These are phyloP conservation scores for Trematocara macrostoma DNA, from an alignment of 2,113 vertebrate genomes.

Conservation along the genomic window DNA sequence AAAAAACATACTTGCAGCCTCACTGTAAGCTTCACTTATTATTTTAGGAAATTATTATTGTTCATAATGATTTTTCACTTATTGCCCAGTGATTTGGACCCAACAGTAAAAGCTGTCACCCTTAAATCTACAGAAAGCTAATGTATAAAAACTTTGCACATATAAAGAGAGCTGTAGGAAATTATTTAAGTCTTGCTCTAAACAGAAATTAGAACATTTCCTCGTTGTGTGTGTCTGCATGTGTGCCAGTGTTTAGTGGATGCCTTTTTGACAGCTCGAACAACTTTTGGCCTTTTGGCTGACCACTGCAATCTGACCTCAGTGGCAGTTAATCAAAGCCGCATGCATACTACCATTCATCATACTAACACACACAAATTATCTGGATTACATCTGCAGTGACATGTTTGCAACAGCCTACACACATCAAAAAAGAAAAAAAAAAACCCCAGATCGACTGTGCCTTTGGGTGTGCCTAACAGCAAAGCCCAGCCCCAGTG, in stretches of 20 bases:
- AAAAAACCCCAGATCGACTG: not conserved
- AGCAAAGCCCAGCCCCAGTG: not conserved
- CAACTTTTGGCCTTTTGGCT: constrained; percentile 16
- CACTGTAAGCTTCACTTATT: not conserved
- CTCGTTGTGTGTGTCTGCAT: not conserved
- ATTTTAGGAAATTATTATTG: not conserved
- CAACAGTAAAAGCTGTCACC: not conserved
- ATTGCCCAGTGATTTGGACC: not conserved
- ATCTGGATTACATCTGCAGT: not conserved
- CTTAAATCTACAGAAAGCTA: not conserved
- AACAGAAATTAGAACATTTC: not conserved
- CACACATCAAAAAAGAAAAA: not conserved
- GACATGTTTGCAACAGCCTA: not conserved
- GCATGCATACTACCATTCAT: constrained; percentile 4
- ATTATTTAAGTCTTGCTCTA: not conserved
- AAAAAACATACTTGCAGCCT: not conserved
- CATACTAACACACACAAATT: not conserved
- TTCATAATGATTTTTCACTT: not conserved
- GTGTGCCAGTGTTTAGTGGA: not conserved
- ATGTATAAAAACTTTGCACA: not conserved
- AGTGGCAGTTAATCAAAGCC: constrained; percentile 31
- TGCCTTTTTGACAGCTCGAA: not conserved
- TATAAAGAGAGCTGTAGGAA: not conserved
- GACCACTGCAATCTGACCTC: constrained; percentile 17
- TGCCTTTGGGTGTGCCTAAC: not conserved